Evolutionary conservation across 1,140 invertebrate species (phyloP).

Genomic region (Lasaia peninsularis): DNA sequence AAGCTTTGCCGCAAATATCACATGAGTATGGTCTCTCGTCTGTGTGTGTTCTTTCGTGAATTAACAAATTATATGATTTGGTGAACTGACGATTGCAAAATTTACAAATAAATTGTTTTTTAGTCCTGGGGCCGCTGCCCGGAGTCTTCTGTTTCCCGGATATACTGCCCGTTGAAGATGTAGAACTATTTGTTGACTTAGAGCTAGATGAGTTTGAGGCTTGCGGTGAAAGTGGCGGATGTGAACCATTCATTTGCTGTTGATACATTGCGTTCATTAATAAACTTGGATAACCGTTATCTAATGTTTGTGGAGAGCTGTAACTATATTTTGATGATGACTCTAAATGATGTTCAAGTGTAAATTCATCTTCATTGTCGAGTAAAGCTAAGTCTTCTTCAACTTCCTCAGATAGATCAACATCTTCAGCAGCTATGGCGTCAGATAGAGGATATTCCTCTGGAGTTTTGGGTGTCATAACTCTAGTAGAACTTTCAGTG

Average conservation of each 20-base stretch:
- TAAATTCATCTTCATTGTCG: conserved; percentile 78
- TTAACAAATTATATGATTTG: conserved; percentile 98
- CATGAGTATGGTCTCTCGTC: conserved; percentile 98
- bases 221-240: conserved; percentile 60
- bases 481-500: conserved; percentile 55
- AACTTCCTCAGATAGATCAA: conserved; percentile 80
- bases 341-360: conserved; percentile 74
- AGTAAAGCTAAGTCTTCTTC: conserved; percentile 79
- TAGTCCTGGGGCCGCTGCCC: conserved; percentile 85
- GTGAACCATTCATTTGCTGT: conserved; percentile 73
- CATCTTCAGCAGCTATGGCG: conserved; percentile 77
- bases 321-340: conserved; percentile 68
- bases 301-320: conserved; percentile 73
- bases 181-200: conserved; percentile 68
- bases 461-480: conserved; percentile 68
- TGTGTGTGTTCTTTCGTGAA: conserved; percentile 98
- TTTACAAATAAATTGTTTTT: conserved; percentile 98
- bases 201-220: conserved; percentile 59
- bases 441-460: conserved; percentile 66
- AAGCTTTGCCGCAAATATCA: conserved; percentile 98
- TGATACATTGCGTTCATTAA: conserved; percentile 80
- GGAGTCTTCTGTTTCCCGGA: conserved; percentile 74
- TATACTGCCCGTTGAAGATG: conserved; percentile 76
- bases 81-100: conserved; percentile 98
- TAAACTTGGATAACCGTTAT: conserved; percentile 79